Percentiles rank a stretch among this genome's conserved stretches.
Conservation (phyloP, 1,140 invertebrate genomes). For the Akabosia matsudoensis region DNA sequence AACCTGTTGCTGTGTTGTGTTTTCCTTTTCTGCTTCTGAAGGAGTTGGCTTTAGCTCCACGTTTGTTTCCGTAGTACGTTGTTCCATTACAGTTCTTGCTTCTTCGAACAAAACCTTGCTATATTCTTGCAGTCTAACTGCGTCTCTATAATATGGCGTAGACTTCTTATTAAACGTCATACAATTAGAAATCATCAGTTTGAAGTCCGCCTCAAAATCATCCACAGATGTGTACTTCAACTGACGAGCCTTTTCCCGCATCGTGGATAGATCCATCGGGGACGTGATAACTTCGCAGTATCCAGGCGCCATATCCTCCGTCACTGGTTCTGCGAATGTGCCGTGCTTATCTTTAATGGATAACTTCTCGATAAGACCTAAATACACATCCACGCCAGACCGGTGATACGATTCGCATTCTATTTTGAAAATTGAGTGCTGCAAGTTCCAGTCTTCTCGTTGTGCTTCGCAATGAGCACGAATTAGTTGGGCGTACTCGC, state of each 20-base stretch:
- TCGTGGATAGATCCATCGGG: constrained; percentile 95
- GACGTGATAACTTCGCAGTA: constrained; percentile 86
- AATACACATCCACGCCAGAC: not conserved
- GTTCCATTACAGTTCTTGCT: not conserved
- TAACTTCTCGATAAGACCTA: not conserved
- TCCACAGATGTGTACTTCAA: constrained; percentile 74
- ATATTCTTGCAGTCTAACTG: not conserved
- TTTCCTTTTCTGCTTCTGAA: not conserved
- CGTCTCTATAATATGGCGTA: constrained; percentile 54
- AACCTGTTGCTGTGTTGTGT: too few relatives aligned
- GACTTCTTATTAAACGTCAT: constrained; percentile 91
- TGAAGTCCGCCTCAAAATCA: constrained; percentile 85
- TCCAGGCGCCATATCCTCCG: constrained; percentile 84
- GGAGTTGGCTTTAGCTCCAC: not conserved
- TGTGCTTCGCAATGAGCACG: not conserved
- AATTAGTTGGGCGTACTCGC: too few relatives aligned
- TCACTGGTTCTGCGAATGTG: constrained; percentile 90
- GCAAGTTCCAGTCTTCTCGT: not conserved
- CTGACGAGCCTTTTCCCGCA: constrained; percentile 73
- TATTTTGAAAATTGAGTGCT: not conserved
- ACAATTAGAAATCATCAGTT: constrained; percentile 92
- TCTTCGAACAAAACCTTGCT: not conserved
- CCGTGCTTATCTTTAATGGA: constrained; percentile 69
- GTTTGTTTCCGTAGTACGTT: not conserved
- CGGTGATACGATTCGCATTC: not conserved